These are phyloP conservation scores for Sabellastarte sp. DNA, from an alignment of 2,888 invertebrate species.

Conservation along the genomic window DNA sequence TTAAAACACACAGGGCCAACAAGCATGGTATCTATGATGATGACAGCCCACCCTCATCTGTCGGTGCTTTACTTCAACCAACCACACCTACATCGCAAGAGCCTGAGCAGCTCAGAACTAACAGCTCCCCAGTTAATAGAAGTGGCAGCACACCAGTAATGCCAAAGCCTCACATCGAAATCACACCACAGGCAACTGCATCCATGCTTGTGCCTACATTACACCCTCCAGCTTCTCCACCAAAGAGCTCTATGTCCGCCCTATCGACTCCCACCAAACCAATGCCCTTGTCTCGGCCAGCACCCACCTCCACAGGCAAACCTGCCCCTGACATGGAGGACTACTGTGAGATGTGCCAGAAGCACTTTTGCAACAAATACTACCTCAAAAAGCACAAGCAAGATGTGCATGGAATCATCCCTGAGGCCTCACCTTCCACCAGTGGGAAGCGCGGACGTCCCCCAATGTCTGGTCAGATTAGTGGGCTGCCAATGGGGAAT, in stretches of 20 bases:
- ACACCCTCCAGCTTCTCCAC: background rate
- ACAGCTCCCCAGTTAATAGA: background rate
- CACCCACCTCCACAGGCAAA: background rate
- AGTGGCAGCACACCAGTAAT: slow-evolving; percentile 4
- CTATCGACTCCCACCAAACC: background rate
- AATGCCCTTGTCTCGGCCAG: no score
- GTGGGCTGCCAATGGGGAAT: no score
- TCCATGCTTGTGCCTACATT: background rate
- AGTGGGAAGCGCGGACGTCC: slow-evolving; percentile 8
- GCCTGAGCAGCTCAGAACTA: no score
- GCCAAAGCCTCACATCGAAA: slow-evolving; percentile 1
- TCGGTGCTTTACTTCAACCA: background rate
- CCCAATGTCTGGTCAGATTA: background rate
- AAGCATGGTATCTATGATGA: slow-evolving; percentile 79
- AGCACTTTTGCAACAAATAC: slow-evolving; percentile 62
- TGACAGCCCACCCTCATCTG: background rate
- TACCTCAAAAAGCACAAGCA: slow-evolving; percentile 60
- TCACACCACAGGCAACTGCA: background rate
- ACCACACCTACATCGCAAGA: background rate
- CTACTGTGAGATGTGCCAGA: slow-evolving; percentile 60
- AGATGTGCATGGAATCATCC: slow-evolving; percentile 59
- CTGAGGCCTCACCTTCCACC: slow-evolving; percentile 32
- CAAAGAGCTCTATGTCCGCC: background rate
- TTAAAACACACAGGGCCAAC: slow-evolving; percentile 96
- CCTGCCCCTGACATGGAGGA: slow-evolving; percentile 51